Evolutionary conservation across 2,113 vertebrate species (phyloP), one percentile per base, ranked within the genome.

Genomic region (Clinocottus analis): DNA sequence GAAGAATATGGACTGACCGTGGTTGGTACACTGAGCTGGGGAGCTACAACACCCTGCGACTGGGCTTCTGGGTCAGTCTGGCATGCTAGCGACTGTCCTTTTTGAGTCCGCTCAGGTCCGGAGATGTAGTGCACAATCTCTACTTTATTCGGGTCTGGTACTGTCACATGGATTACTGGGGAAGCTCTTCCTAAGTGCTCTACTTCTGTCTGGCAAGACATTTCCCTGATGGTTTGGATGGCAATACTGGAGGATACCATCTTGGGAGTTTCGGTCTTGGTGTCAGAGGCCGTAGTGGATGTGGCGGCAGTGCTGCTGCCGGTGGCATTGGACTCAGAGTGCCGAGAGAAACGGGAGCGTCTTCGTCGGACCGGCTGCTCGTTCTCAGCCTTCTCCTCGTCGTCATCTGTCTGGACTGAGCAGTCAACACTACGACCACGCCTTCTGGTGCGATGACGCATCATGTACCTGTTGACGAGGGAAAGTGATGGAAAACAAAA

Each of bases 111-210:
- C 92, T 99, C 98, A 0, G 98, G 97, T 7, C 97, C 98, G 0
- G 98, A 99, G 80, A 99, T 99, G 89, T 99, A 99, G 84, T 96
- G 96, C 55, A 99, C 78, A 0, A 99, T 98, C 90, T 99, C 97
- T 74, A 99, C 98, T 82, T 96, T 97, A 59, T 96, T 97, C 17
- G 94, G 92, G 75, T 99, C 98, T 0, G 96, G 95, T 12, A 96
- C 93, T 10, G 97, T 98, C 79, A 99, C 97, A 66, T 97, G 97
- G 81, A 99, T 99, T 68, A 96, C 97, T 1, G 98, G 98, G 1
- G 97, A 98, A 94, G 99, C 90, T 95, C 97, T 92, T 96, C 97
- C n/a, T 89, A 98, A 78, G 47, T 93, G 90, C 62, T 93, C 93
- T 12, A 78, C 84, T 71, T 93, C 93, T 6, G 93, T 93, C 83